Evolutionary conservation across 35 echinoderm and acorn worm genomes (phyloP).

Genomic region (Heliocidaris erythrogramma): DNA sequence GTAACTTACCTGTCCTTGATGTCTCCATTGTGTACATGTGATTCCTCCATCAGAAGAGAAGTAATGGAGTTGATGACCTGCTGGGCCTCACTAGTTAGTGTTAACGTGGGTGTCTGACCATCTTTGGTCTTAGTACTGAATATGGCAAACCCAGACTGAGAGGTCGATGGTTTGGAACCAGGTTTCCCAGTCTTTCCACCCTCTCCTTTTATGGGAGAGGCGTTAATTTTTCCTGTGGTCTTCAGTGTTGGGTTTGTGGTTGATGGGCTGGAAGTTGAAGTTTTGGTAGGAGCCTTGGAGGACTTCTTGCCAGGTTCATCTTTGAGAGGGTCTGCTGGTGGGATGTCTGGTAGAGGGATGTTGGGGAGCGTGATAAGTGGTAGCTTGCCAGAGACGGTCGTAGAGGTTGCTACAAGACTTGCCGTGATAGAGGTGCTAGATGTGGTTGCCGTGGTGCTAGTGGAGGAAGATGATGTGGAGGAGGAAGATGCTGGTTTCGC

Average conservation of each 20-base stretch:
- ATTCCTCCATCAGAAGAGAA: conserved; percentile 71
- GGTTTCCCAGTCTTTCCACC: conserved; percentile 30
- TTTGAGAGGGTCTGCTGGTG: conserved; percentile 15
- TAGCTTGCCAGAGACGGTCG: background rate
- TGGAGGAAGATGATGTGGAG: conserved; percentile 33
- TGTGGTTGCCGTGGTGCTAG: background rate
- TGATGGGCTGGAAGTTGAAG: background rate
- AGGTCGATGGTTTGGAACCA: conserved; percentile 11
- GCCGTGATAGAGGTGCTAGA: conserved; percentile 32
- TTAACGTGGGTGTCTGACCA: conserved; percentile 63
- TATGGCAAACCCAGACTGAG: conserved; percentile 28
- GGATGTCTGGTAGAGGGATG: conserved; percentile 49
- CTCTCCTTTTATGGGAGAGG: background rate
- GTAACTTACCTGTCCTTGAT: conserved; percentile 43
- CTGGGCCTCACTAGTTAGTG: conserved; percentile 76
- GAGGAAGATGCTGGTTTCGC: conserved; percentile 29
- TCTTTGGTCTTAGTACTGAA: conserved; percentile 56
- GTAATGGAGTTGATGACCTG: conserved; percentile 84
- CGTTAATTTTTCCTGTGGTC: background rate
- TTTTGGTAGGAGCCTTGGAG: conserved; percentile 50
- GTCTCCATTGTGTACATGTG: conserved; percentile 31
- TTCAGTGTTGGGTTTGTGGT: background rate
- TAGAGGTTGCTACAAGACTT: conserved; percentile 7
- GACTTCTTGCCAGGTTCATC: conserved; percentile 28
- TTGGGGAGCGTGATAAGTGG: conserved; percentile 30